Conservation (phyloP, 2,797 vertebrate genomes). For the Momotus momota region DNA sequence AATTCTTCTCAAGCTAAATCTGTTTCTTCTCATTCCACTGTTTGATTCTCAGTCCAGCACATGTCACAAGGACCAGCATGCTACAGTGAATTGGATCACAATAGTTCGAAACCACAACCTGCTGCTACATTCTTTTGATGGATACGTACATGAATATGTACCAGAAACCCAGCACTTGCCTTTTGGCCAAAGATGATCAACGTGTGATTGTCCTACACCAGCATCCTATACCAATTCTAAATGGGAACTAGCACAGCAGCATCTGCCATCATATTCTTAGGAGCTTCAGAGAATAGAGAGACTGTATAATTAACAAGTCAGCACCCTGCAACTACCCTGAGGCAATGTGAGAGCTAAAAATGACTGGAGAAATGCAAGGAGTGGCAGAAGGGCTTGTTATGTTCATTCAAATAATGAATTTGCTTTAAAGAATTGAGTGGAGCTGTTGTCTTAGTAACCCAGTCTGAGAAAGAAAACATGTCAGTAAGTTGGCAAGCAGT, state of each 20-base stretch:
- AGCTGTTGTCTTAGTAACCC: slow-evolving; percentile 72
- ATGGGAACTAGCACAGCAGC: background rate
- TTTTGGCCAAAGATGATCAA: background rate
- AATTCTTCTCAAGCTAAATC: background rate
- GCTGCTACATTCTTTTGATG: background rate
- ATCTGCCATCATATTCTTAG: background rate
- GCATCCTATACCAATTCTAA: background rate
- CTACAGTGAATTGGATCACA: background rate
- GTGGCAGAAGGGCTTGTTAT: slow-evolving; percentile 46
- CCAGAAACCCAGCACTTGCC: background rate
- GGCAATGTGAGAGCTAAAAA: background rate
- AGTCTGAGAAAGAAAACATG: background rate
- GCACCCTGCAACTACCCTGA: slow-evolving; percentile 11
- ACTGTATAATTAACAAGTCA: slow-evolving; percentile 6
- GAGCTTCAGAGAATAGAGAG: background rate
- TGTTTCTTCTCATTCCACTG: background rate
- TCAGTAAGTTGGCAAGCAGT: background rate
- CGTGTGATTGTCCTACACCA: background rate
- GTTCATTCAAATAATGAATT: slow-evolving; percentile 70
- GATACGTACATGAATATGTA: background rate
- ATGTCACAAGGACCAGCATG: accelerated
- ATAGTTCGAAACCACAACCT: accelerated
- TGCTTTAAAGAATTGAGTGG: slow-evolving; percentile 39
- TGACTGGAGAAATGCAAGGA: background rate
- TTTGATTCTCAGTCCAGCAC: background rate